Percentiles rank a stretch among this genome's conserved stretches.
phyloP scores from a whole-genome alignment of 2,888 invertebrate species.

The Poecilobothrus nobilitatus region DNA sequence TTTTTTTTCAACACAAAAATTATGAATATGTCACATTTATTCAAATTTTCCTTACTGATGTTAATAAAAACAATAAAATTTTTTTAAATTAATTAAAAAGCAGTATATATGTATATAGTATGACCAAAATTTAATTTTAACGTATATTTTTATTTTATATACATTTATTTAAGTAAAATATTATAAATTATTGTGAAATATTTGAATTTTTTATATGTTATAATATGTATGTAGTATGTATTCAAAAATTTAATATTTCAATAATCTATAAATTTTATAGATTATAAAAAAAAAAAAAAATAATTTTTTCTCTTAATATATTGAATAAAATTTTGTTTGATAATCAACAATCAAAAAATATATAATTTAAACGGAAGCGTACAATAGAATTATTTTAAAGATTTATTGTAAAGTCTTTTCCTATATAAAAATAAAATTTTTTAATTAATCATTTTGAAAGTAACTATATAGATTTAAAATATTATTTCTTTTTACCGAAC shows the following conservation, averaged over 20 bases:
- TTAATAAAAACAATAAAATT: too few relatives aligned
- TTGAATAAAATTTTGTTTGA: neutral
- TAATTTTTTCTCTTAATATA: neutral
- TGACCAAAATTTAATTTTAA: too few relatives aligned
- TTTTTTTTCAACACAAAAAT: too few relatives aligned
- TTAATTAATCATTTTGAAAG: neutral
- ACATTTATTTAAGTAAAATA: too few relatives aligned
- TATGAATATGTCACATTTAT: too few relatives aligned
- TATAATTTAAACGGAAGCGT: slow-evolving; percentile 3
- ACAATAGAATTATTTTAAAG: neutral
- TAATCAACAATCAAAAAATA: neutral
- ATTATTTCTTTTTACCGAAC: neutral
- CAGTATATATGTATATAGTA: too few relatives aligned
- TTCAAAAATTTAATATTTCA: neutral
- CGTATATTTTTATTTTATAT: too few relatives aligned
- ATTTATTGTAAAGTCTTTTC: neutral
- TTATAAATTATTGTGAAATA: too few relatives aligned
- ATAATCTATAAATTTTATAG: neutral
- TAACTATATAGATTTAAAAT: neutral
- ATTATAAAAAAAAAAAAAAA: too few relatives aligned
- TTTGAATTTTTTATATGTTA: too few relatives aligned
- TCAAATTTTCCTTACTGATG: too few relatives aligned
- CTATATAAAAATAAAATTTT: neutral
- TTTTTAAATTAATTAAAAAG: too few relatives aligned
- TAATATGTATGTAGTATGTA: neutral